Conservation (phyloP, 2,888 invertebrate genomes). For the Apodemia mormo region DNA sequence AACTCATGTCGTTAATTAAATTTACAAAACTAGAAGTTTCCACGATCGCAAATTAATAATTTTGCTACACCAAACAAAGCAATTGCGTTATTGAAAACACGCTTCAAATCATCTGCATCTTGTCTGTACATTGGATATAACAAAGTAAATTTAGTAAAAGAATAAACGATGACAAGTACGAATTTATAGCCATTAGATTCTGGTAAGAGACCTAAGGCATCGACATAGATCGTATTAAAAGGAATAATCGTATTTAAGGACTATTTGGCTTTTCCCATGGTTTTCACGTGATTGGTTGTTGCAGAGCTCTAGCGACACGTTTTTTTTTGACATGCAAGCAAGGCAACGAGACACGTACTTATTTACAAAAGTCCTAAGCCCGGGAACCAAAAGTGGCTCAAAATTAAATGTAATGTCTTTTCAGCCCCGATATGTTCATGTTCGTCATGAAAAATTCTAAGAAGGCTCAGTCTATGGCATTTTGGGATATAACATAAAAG, state of each 20-base stretch:
- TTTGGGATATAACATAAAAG: too few relatives aligned
- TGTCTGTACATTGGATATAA: constrained; percentile 22
- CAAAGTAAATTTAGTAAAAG: constrained; percentile 29
- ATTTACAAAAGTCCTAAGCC: neutral
- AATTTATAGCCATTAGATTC: constrained; percentile 25
- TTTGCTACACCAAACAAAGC: neutral
- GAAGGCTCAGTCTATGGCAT: too few relatives aligned
- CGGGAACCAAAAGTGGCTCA: neutral
- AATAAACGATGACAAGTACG: constrained; percentile 26
- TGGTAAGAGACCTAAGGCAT: constrained; percentile 8
- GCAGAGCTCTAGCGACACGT: constrained; percentile 28
- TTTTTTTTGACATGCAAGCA: constrained; percentile 27
- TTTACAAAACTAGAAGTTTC: neutral
- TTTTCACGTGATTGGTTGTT: constrained; percentile 31
- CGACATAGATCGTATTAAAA: constrained; percentile 32
- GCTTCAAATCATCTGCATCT: constrained; percentile 11
- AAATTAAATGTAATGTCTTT: neutral
- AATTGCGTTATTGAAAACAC: neutral
- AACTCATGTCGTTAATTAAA: neutral
- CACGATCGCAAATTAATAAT: neutral
- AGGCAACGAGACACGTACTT: neutral
- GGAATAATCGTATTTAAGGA: too few relatives aligned
- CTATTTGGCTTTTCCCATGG: constrained; percentile 34
- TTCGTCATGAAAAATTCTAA: too few relatives aligned
- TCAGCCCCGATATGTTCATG: too few relatives aligned